Evolutionary conservation across 2,113 vertebrate species (phyloP).

Genomic region (Rhipidura dahli): DNA sequence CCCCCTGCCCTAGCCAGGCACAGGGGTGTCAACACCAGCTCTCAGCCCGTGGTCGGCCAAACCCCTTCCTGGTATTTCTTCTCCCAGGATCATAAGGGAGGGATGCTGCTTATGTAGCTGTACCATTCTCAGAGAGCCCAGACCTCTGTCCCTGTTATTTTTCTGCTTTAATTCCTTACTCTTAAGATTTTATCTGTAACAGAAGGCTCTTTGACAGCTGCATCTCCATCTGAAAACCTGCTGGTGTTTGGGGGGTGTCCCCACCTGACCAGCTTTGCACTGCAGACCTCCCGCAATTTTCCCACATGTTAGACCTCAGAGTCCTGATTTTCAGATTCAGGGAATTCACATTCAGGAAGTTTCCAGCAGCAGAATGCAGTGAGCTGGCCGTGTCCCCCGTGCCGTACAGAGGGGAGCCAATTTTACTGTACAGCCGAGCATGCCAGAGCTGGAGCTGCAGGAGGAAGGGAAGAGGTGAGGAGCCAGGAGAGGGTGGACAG

Average conservation of each 20-base stretch:
- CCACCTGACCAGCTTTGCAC: constrained; percentile 42
- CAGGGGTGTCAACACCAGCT: not conserved
- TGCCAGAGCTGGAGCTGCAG: not conserved
- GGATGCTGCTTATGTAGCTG: not conserved
- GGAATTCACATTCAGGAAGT: not conserved
- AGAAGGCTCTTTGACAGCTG: constrained; percentile 36
- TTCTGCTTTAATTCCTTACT: not conserved
- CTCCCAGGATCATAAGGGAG: not conserved
- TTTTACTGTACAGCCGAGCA: constrained; percentile 10
- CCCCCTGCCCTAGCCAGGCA: not conserved
- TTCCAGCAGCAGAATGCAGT: constrained; percentile 29
- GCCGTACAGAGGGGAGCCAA: not conserved
- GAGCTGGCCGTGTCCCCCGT: not conserved
- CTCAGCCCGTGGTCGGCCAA: not conserved
- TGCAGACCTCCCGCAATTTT: constrained; percentile 24
- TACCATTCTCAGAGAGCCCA: not conserved
- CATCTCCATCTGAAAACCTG: constrained; percentile 42
- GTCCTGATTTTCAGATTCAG: not conserved
- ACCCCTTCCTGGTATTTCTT: not conserved
- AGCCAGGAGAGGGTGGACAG: not conserved
- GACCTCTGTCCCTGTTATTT: not conserved
- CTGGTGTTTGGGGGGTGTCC: constrained; percentile 32
- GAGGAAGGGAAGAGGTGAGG: not conserved
- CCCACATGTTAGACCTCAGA: constrained; percentile 32
- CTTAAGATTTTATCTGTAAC: not conserved